Conservation (phyloP, 2,797 vertebrate genomes). For the Brachyrhaphis roseni region DNA sequence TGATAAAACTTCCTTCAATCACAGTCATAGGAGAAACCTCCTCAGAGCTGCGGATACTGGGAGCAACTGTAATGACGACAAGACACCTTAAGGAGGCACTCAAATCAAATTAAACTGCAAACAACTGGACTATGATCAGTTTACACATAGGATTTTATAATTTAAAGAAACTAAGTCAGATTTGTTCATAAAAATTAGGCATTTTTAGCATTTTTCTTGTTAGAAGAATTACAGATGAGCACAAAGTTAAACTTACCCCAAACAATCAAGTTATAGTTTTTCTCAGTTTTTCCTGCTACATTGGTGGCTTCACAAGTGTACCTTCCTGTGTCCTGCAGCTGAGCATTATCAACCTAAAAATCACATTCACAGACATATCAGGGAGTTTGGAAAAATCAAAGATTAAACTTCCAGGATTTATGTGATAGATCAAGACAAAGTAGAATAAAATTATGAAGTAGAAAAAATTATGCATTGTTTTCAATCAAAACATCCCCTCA, state of each 20-base stretch:
- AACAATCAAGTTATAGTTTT: conserved; percentile 95
- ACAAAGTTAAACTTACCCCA: conserved; percentile 85
- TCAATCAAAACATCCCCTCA: not conserved
- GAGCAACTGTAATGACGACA: conserved; percentile 84
- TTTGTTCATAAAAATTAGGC: not conserved
- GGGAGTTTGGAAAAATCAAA: not conserved
- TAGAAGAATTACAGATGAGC: not conserved
- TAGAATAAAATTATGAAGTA: not conserved
- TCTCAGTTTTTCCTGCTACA: conserved; percentile 94
- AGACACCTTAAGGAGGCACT: conserved; percentile 54
- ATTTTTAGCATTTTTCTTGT: not conserved
- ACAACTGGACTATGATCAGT: not conserved
- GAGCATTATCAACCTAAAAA: conserved; percentile 86
- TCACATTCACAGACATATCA: not conserved
- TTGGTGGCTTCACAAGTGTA: conserved; percentile 98
- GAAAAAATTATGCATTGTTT: not conserved
- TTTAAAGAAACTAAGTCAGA: not conserved
- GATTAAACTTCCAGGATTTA: not conserved
- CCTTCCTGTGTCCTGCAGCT: conserved; percentile 91
- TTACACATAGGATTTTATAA: too few relatives aligned
- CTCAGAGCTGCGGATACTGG: conserved; percentile 87
- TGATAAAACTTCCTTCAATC: conserved; percentile 88
- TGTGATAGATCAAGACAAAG: not conserved
- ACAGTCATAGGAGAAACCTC: conserved; percentile 84
- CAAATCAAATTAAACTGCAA: conserved; percentile 23